Conservation (phyloP, 2,888 invertebrate genomes). For the Acanthosepion esculentum region DNA sequence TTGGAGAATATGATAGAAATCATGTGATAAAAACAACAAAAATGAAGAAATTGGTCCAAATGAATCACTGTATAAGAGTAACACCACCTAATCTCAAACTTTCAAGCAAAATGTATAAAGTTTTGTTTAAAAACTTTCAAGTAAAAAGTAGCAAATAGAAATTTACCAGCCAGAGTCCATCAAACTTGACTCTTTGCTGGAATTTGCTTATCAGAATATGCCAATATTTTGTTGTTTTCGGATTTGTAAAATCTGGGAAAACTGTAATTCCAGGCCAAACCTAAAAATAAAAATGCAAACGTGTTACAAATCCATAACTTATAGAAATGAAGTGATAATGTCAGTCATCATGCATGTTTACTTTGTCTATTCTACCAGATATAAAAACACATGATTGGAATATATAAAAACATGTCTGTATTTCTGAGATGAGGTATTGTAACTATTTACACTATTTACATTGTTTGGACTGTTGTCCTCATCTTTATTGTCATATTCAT, state of each 20-base stretch:
- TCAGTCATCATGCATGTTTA: neutral
- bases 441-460: no score
- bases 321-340: neutral
- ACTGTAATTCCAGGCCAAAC: constrained; percentile 71
- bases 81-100: neutral
- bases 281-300: constrained; percentile 51
- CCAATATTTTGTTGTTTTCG: constrained; percentile 66
- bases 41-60: no score
- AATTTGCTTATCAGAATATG: constrained; percentile 58
- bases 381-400: neutral
- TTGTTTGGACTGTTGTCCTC: no score
- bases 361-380: neutral
- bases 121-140: neutral
- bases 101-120: neutral
- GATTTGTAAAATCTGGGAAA: constrained; percentile 71
- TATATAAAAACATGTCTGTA: no score
- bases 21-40: no score
- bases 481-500: no score
- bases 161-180: constrained; percentile 71
- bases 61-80: no score
- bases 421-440: no score
- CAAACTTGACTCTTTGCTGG: constrained; percentile 62
- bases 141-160: neutral
- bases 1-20: no score
- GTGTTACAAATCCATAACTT: neutral